These are phyloP conservation scores for Drosophila mettleri DNA, from an alignment of 2,888 invertebrate species.

Conservation along the genomic window DNA sequence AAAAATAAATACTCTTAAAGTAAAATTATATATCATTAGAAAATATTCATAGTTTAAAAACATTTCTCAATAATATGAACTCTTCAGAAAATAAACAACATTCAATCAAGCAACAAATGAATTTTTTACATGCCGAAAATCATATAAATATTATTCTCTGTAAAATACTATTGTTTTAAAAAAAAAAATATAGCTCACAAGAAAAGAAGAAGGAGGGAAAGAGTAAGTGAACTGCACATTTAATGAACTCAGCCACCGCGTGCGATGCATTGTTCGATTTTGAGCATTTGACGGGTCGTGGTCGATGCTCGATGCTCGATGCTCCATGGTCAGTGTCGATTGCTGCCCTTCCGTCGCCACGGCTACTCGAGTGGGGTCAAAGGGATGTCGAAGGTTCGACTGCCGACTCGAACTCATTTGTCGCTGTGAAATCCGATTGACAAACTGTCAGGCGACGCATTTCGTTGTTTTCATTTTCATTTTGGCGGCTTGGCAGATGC, in stretches of 20 bases:
- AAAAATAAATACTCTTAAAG: too few species aligned
- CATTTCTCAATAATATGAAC: too few species aligned
- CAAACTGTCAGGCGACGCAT: conserved; percentile 74
- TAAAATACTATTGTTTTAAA: background rate
- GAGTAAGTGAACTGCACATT: conserved; percentile 37
- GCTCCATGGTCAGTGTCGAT: too few species aligned
- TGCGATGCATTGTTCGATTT: conserved; percentile 39
- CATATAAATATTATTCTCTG: background rate
- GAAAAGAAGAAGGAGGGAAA: conserved; percentile 5
- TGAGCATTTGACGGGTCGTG: background rate
- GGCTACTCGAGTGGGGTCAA: conserved; percentile 12
- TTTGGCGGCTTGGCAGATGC: conserved; percentile 35
- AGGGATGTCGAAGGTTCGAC: conserved; percentile 4
- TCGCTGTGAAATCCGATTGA: conserved; percentile 71
- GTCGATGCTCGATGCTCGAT: background rate
- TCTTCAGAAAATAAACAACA: too few species aligned
- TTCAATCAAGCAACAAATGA: too few species aligned
- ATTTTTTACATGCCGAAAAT: background rate
- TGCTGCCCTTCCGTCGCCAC: background rate
- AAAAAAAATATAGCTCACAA: background rate
- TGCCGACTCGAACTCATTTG: conserved; percentile 65
- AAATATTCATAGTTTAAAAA: too few species aligned
- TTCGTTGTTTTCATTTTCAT: conserved; percentile 62
- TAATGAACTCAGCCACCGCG: conserved; percentile 61
- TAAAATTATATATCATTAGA: too few species aligned